These are phyloP conservation scores for Notolepis coatsorum DNA, from an alignment of 2,797 vertebrate genomes.

Conservation along the genomic window DNA sequence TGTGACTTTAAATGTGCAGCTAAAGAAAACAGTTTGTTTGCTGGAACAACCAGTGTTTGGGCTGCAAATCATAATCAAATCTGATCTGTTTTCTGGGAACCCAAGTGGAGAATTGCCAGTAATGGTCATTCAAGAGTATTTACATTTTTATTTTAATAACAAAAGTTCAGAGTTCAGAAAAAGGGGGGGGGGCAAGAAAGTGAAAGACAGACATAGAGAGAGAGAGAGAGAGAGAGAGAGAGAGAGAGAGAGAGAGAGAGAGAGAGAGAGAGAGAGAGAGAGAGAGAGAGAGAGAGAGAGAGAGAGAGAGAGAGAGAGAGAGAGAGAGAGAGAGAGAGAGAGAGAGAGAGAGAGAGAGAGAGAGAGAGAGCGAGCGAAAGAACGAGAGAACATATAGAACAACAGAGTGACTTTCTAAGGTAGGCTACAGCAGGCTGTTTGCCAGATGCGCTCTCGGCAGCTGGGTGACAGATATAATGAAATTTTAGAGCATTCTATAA, in stretches of 20 bases:
- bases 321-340: conserved; percentile 5
- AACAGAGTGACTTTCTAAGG: conserved; percentile 54
- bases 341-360: conserved; percentile 3
- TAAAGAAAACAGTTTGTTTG: conserved; percentile 5
- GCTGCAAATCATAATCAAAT: conserved; percentile 32
- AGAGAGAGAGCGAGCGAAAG: too few relatives aligned
- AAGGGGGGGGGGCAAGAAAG: conserved; percentile 3
- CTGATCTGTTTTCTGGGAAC: conserved; percentile 6
- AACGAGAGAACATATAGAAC: too few relatives aligned
- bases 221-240: conserved; percentile 26
- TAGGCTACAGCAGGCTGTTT: conserved; percentile 61
- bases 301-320: conserved; percentile 10
- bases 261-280: conserved; percentile 21
- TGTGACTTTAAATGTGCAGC: conserved; percentile 14
- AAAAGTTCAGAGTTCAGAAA: conserved; percentile 11
- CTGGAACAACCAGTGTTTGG: conserved; percentile 15
- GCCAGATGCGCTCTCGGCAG: conserved; percentile 83
- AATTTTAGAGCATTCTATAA: conserved; percentile 88
- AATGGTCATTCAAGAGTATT: conserved; percentile 22
- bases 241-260: conserved; percentile 15
- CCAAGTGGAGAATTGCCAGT: conserved; percentile 12
- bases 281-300: conserved; percentile 18
- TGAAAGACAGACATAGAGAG: conserved; percentile 6
- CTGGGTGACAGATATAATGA: conserved; percentile 84
- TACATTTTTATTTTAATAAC: neutral